A percentile compares a stretch with the other conserved stretches of the same genome.
These are phyloP conservation scores for Drosophila subquinaria DNA, from an alignment of 2,888 invertebrate species.

Conservation along the genomic window DNA sequence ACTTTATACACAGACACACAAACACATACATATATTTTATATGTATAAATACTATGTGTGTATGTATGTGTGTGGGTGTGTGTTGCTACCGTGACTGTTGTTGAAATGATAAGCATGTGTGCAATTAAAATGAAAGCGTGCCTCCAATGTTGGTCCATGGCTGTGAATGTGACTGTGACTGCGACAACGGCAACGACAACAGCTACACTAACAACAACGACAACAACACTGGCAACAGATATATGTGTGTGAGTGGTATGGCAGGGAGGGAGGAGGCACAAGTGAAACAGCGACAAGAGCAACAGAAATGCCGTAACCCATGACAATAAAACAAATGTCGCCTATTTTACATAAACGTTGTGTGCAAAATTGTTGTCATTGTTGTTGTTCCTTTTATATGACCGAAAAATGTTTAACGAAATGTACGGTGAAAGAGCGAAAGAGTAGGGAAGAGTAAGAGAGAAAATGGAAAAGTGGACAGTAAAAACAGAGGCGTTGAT, in stretches of 20 bases:
- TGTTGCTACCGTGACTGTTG: conserved; percentile 59
- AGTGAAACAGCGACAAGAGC: conserved; percentile 31
- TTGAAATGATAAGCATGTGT: conserved; percentile 82
- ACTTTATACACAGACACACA: conserved; percentile 9
- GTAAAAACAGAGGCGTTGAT: conserved; percentile 47
- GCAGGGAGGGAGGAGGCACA: conserved; percentile 7
- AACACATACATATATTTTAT: not conserved
- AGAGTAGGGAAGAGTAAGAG: not conserved
- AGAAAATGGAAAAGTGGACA: not conserved
- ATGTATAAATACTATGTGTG: conserved; percentile 11
- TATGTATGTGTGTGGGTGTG: conserved; percentile 12
- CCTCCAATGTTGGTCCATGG: conserved; percentile 49
- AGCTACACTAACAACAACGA: not conserved
- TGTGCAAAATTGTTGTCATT: conserved; percentile 65
- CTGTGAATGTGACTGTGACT: conserved; percentile 50
- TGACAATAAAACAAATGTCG: conserved; percentile 77
- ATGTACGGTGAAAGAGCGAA: not conserved
- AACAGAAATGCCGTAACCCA: conserved; percentile 47
- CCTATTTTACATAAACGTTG: conserved; percentile 79
- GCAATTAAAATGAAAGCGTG: conserved; percentile 82
- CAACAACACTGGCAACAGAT: conserved; percentile 11
- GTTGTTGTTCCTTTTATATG: conserved; percentile 40
- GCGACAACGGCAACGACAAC: conserved; percentile 23
- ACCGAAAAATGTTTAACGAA: conserved; percentile 40
- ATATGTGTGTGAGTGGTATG: conserved; percentile 6